Evolutionary conservation across 2,797 vertebrate species (phyloP).

Genomic region (Numenius phaeopus): DNA sequence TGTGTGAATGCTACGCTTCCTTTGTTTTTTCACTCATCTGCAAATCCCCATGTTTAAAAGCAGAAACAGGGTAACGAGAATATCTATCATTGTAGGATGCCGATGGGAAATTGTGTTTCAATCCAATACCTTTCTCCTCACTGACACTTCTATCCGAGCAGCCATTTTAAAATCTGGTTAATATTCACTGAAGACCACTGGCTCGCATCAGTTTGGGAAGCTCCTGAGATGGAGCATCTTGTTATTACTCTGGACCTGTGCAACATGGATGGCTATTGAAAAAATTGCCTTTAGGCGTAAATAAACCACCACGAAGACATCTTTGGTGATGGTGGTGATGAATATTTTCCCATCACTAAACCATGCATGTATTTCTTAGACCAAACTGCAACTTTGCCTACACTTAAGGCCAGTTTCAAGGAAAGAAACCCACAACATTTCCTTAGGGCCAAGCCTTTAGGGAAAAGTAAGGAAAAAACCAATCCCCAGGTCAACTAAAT

Average conservation of each 20-base stretch:
- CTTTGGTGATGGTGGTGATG: background rate
- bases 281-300: background rate
- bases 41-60: background rate
- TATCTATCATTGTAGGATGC: background rate
- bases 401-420: background rate
- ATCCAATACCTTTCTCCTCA: background rate
- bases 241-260: background rate
- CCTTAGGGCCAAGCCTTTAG: background rate
- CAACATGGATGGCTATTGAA: background rate
- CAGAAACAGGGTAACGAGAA: background rate
- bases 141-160: background rate
- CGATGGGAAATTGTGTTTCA: background rate
- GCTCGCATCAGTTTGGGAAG: background rate
- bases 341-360: background rate
- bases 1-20: background rate
- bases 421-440: background rate
- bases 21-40: background rate
- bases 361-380: background rate
- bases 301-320: background rate
- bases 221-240: background rate
- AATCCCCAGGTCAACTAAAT: background rate
- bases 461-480: background rate
- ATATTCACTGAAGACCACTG: background rate
- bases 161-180: conserved; percentile 4
- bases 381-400: background rate